Conservation (phyloP, 2,888 invertebrate species). For the Abscondita cerata region DNA sequence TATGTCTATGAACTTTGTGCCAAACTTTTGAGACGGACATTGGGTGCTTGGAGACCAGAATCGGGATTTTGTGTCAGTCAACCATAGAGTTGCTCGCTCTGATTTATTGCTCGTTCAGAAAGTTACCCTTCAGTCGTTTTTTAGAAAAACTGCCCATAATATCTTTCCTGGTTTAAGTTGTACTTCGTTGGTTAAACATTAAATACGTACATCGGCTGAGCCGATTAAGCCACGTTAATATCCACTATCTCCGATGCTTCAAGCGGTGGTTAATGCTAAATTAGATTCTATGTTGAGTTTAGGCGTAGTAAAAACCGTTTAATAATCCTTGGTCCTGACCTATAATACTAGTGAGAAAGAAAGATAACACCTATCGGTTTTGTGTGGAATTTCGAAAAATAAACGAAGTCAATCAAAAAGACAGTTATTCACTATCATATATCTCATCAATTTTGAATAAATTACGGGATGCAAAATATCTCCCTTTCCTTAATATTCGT, state of each 20-base stretch:
- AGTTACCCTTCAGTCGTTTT: too few species aligned
- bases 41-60: too few species aligned
- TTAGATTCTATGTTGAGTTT: not conserved
- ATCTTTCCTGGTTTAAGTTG: too few species aligned
- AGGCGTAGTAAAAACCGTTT: not conserved
- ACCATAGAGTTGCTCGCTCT: too few species aligned
- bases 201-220: too few species aligned
- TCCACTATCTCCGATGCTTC: not conserved
- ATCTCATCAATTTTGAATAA: not conserved
- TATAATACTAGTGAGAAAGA: not conserved
- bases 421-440: not conserved
- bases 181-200: too few species aligned
- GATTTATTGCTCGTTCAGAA: too few species aligned
- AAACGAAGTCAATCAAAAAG: not conserved
- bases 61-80: too few species aligned
- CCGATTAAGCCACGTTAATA: not conserved
- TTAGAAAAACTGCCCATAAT: too few species aligned
- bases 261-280: not conserved
- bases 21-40: too few species aligned
- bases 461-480: not conserved
- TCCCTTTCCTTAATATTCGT: not conserved
- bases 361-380: not conserved
- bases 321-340: not conserved
- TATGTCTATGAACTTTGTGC: too few species aligned
- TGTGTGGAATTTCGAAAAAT: not conserved